phyloP scores from a whole-genome alignment of 2,888 invertebrate species.

The Smittia aterrima region DNA sequence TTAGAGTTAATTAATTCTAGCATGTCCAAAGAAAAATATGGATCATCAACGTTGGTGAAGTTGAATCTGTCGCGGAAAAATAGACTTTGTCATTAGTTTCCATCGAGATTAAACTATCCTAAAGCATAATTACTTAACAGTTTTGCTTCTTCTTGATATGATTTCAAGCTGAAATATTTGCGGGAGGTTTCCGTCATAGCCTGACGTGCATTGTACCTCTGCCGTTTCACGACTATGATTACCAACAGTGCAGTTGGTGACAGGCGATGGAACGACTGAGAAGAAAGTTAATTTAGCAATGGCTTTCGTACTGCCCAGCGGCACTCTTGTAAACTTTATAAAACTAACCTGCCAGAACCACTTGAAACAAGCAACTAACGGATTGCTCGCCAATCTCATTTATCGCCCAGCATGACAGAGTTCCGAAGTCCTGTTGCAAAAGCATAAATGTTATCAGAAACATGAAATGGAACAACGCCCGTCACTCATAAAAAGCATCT shows the following conservation, averaged over 20 bases:
- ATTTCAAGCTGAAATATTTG: constrained; percentile 74
- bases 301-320: neutral
- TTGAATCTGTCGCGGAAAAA: constrained; percentile 49
- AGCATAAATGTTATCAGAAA: constrained; percentile 8
- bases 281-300: neutral
- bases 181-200: constrained; percentile 78
- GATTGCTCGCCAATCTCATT: constrained; percentile 74
- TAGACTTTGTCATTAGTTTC: neutral
- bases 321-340: neutral
- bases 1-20: constrained; percentile 38
- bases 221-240: constrained; percentile 76
- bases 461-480: neutral
- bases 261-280: constrained; percentile 72
- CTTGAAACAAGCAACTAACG: constrained; percentile 75
- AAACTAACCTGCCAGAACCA: constrained; percentile 71
- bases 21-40: constrained; percentile 51
- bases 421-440: constrained; percentile 67
- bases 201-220: constrained; percentile 69
- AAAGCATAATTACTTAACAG: constrained; percentile 42
- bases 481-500: neutral
- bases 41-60: constrained; percentile 53
- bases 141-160: constrained; percentile 48
- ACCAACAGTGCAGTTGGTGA: constrained; percentile 72
- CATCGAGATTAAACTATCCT: neutral
- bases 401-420: constrained; percentile 73